These are phyloP conservation scores for Porites divaricata DNA, from an alignment of 92 coral and sea anemone genomes.

Conservation along the genomic window DNA sequence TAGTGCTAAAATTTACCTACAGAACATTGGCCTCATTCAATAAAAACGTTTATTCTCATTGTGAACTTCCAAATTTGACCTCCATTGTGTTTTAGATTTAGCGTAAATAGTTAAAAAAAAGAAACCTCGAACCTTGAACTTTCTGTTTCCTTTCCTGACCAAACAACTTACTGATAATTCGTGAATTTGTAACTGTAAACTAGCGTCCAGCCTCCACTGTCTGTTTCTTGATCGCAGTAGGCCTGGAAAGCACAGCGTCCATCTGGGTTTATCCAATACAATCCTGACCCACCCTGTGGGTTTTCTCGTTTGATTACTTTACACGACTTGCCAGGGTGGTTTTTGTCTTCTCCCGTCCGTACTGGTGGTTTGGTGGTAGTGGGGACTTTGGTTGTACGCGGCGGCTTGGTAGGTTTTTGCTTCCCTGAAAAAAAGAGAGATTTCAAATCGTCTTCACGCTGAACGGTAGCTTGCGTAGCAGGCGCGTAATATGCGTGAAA, in stretches of 20 bases:
- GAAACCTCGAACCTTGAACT: no score
- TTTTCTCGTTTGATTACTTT: conserved; percentile 18
- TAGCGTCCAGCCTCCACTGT: conserved; percentile 74
- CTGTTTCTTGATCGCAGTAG: conserved; percentile 65
- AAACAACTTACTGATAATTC: conserved; percentile 40
- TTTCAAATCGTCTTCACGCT: neutral
- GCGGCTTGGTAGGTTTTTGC: conserved; percentile 12
- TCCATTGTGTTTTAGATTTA: no score
- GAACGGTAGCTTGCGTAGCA: no score
- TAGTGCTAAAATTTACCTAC: no score
- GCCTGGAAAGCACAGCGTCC: conserved; percentile 45
- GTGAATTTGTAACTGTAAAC: conserved; percentile 67
- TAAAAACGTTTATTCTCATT: no score
- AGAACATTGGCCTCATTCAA: no score
- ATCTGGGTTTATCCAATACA: conserved; percentile 61
- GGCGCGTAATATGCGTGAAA: no score
- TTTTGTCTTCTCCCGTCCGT: conserved; percentile 31
- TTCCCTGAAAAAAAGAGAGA: conserved; percentile 3
- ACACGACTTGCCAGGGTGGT: conserved; percentile 57
- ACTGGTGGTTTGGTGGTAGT: conserved; percentile 19
- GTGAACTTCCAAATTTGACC: no score
- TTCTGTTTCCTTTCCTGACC: no score
- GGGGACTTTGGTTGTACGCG: neutral
- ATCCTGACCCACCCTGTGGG: conserved; percentile 52
- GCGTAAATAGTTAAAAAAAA: no score